Base-by-base conservation (phyloP, 2,888 invertebrate species). In the Eupithecia vulgata region DNA sequence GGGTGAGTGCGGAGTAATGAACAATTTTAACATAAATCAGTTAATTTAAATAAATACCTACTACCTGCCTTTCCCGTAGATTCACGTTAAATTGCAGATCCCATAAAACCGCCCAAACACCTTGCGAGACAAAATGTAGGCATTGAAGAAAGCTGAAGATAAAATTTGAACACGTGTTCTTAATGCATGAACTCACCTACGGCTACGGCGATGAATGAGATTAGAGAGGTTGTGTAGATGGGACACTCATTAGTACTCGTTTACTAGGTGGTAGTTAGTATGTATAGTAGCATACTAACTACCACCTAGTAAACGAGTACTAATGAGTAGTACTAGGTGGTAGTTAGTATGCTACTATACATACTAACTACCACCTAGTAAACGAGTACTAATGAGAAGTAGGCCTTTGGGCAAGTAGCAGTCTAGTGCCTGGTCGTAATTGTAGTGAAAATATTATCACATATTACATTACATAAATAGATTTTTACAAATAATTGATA, bases 121-220 rank as follows among this genome's bases (percentile, higher is more conserved):
- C 59, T 45, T 8, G 68, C 48, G 40, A 65, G 71, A 59, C 70
- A 68, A 66, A 65, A 70, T 66, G 75, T 65, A 72, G 66, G 61
- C 76, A 70, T 75, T 71, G 71, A 75, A 81, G 79, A 79, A 81
- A 79, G 76, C 67, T 69, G 67, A 74, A 73, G 74, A 80, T 82
- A 81, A 82, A n/a, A 85, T 84, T 81, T 80, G 78, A 77, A 76
- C 85, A 80, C 80, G 77, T 83, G 82, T 81, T 80, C 75, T 81
- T 85, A 83, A 85, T 84, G 83, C 81, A 83, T 78, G 82, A 81
- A 80, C 79, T 81, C 80, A 75, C 78, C 57, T 12, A 30, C 30
- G 30, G 4, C n/a, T n/a, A 21, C 10, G n/a, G 52, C n/a, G 52
- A 52, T 52, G 21, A 21, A 52, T 52, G 52, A 0, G 21, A 52